Evolutionary conservation across 2,888 invertebrate species (phyloP).

Genomic region (Ceriagrion tenellum): DNA sequence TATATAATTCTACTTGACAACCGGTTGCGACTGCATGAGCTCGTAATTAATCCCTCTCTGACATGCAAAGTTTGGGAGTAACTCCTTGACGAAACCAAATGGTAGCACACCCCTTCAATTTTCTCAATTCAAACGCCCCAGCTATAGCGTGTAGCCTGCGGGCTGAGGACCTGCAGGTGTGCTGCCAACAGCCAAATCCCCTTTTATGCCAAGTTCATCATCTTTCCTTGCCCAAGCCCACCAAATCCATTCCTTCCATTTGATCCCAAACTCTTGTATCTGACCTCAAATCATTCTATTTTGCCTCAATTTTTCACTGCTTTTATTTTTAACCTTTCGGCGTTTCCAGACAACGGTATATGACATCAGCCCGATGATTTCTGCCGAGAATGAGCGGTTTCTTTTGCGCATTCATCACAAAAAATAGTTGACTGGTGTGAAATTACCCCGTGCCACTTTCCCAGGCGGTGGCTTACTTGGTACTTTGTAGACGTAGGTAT

Average conservation of each 20-base stretch:
- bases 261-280: not conserved
- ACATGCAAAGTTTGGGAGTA: not conserved
- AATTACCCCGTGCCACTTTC: no score
- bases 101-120: not conserved
- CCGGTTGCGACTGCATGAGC: not conserved
- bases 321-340: not conserved
- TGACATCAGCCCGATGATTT: no score
- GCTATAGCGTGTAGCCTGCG: not conserved
- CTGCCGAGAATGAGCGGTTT: no score
- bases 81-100: not conserved
- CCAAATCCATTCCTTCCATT: not conserved
- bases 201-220: not conserved
- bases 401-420: no score
- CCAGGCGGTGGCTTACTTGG: no score
- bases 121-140: not conserved
- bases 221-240: not conserved
- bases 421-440: no score
- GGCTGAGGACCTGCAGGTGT: no score
- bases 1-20: no score
- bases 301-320: not conserved
- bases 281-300: not conserved
- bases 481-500: no score
- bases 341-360: no score
- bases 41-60: not conserved
- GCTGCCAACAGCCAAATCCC: no score